These are phyloP conservation scores for Acyrthosiphon pisum DNA, from an alignment of 1,140 invertebrate species.

Conservation along the genomic window DNA sequence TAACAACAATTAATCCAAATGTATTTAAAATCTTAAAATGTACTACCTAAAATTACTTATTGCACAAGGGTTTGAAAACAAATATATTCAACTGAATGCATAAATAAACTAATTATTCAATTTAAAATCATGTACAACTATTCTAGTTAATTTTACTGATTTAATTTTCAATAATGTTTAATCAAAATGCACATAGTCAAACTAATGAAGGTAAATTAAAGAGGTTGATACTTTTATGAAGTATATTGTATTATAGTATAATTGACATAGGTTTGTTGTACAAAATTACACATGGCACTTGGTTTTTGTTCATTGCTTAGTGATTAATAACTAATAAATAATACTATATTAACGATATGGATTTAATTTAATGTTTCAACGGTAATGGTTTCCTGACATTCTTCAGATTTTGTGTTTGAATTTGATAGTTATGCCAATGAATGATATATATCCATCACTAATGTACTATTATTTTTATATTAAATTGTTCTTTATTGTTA, in stretches of 20 bases:
- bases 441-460: background rate
- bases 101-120: background rate
- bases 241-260: background rate
- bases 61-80: background rate
- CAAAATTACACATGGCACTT: background rate
- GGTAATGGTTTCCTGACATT: background rate
- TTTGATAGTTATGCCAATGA: background rate
- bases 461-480: background rate
- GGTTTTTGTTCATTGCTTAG: background rate
- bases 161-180: background rate
- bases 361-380: background rate
- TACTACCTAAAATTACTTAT: background rate
- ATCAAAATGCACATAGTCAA: background rate
- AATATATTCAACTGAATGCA: background rate
- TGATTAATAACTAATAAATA: background rate
- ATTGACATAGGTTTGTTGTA: background rate
- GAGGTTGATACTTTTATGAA: background rate
- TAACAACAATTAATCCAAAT: background rate
- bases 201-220: background rate
- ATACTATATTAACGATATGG: background rate
- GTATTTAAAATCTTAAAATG: background rate
- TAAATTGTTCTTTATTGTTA: background rate
- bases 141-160: background rate
- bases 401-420: background rate
- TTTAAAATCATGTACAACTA: background rate